Evolutionary conservation across 1,140 invertebrate genomes (phyloP).

Genomic region (Megathymus violae): DNA sequence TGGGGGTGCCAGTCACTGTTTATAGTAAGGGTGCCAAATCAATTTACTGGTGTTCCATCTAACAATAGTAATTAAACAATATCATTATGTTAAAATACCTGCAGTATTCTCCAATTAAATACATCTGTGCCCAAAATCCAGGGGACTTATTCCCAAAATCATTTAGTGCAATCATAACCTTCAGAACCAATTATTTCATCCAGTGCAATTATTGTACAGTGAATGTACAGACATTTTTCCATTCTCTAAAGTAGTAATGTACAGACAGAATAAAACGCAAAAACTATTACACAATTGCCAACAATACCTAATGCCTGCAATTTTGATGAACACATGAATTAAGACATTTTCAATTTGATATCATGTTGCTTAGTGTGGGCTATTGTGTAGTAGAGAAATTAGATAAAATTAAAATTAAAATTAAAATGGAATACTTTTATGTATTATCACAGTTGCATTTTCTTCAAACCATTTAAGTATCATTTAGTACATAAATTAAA

Average conservation of each 20-base stretch:
- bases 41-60: too few species aligned
- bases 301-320: not conserved
- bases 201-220: not conserved
- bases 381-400: constrained; percentile 5
- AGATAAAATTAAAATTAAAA: constrained; percentile 5
- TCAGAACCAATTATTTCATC: too few species aligned
- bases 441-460: constrained; percentile 24
- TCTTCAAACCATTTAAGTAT: constrained; percentile 20
- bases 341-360: not conserved
- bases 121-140: too few species aligned
- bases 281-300: not conserved
- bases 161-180: not conserved
- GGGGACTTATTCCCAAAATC: too few species aligned
- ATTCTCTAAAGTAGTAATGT: too few species aligned
- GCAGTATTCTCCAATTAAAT: too few species aligned
- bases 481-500: constrained; percentile 8
- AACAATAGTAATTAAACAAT: too few species aligned
- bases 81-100: too few species aligned
- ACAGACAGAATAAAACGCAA: not conserved
- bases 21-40: too few species aligned
- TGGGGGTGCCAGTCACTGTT: too few species aligned
- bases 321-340: not conserved
- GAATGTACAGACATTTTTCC: not conserved
- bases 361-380: not conserved
- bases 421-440: constrained; percentile 24